Evolutionary conservation across 2,113 vertebrate species (phyloP).

Genomic region (Naja naja): DNA sequence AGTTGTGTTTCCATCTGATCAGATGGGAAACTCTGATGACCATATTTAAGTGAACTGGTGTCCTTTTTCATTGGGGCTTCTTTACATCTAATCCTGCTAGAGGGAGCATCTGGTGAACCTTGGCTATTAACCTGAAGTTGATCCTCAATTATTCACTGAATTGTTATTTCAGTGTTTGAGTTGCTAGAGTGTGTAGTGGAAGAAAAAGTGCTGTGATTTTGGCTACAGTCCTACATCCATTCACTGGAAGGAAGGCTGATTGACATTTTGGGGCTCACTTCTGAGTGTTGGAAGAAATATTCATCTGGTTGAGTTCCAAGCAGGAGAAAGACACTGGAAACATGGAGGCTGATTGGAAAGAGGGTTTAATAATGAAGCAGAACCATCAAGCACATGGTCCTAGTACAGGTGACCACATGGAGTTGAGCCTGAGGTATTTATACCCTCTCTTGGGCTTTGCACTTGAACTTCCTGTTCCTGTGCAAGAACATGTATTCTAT

Average conservation of each 20-base stretch:
- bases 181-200: neutral
- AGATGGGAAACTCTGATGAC: neutral
- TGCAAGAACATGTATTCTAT: too few species aligned
- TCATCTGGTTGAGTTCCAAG: too few species aligned
- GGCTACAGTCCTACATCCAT: neutral
- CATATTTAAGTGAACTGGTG: neutral
- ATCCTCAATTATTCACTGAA: neutral
- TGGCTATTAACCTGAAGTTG: neutral
- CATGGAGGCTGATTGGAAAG: too few species aligned
- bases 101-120: neutral
- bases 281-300: neutral
- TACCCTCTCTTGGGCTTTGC: too few species aligned
- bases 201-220: neutral
- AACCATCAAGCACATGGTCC: too few species aligned
- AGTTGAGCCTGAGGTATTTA: too few species aligned
- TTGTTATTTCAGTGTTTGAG: neutral
- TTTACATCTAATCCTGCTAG: neutral
- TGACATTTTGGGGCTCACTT: neutral
- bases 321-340: too few species aligned
- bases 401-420: too few species aligned
- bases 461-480: too few species aligned
- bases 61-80: neutral
- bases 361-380: too few species aligned
- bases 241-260: neutral
- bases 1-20: neutral